Evolutionary conservation across 2,797 vertebrate species (phyloP), one percentile per base, ranked within the genome.

Genomic region (Anguilla marmorata): DNA sequence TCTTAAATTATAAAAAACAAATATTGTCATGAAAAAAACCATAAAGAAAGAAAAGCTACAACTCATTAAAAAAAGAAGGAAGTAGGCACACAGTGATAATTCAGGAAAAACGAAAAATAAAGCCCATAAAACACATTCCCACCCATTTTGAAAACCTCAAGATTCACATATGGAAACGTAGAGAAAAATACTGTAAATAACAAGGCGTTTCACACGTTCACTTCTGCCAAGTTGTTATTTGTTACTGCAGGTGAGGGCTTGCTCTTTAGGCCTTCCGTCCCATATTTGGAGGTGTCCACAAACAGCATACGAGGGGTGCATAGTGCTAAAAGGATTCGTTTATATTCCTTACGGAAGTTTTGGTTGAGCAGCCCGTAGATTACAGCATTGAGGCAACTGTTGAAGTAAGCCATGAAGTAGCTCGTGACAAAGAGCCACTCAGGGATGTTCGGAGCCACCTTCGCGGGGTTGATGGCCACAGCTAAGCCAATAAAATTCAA

Each of bases 321-420:
- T 52, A 96, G 91, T 5, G 93, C 93, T 87, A 95, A 89, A 79
- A 96, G 91, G 89, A 96, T 95, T 89, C 93, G 91, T 93, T 95
- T 95, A 92, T 96, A 97, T n/a, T 96, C 96, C 90, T 94, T 95
- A 60, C 95, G 92, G 93, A 97, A 97, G 92, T 95, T 96, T 92
- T 96, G 95, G 91, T 96, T 96, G 86, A 96, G 94, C 30, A 96
- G 89, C 76, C 96, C 96, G 0, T 96, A 97, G 91, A 96, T 93
- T 83, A 96, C 92, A 33, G 96, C 95, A 0, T 96, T 96, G 90
- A 96, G 94, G 82, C 95, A 96, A 91, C 96, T 96, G 89, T 95
- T 96, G 92, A 96, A 95, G 90, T 96, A 96, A 54, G 96, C 96
- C 95, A 95, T 92, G 90, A 96, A 95, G 90, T 96, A 96, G 88